Percentiles rank a stretch among this genome's conserved stretches.
Evolutionary conservation across 2,888 invertebrate species (phyloP).

Genomic region (Mesorhabditis spiculigera): DNA sequence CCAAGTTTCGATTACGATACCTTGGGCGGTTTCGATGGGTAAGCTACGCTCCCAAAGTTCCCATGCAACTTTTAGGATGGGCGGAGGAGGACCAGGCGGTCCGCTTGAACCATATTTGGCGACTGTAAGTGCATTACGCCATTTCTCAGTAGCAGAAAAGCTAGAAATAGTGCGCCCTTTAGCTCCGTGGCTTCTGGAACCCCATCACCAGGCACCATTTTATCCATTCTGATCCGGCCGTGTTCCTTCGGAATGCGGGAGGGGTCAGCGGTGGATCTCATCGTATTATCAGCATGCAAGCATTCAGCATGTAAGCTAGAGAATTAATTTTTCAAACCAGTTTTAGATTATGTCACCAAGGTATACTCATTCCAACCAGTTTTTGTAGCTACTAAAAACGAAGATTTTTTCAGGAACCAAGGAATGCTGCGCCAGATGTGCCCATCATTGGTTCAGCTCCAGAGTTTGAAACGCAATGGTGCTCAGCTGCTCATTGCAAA

Average conservation of each 20-base stretch:
- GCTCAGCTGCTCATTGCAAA: neutral
- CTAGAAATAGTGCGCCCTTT: neutral
- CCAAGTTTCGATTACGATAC: neutral
- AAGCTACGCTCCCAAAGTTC: neutral
- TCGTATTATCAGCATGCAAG: neutral
- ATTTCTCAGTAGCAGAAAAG: neutral
- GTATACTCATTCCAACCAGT: too few relatives aligned
- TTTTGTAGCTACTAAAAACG: too few relatives aligned
- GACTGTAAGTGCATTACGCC: neutral
- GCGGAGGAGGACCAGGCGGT: neutral
- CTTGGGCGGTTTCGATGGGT: neutral
- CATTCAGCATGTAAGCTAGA: neutral
- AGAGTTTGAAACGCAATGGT: neutral
- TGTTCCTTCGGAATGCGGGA: neutral
- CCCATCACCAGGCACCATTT: slow-evolving; percentile 1
- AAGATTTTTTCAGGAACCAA: neutral
- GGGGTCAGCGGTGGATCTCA: neutral
- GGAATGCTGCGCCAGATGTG: neutral
- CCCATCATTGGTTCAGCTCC: slow-evolving; percentile 1
- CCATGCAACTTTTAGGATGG: neutral
- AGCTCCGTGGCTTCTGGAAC: neutral
- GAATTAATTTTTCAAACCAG: neutral
- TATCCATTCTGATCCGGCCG: slow-evolving; percentile 4
- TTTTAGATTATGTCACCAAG: too few relatives aligned
- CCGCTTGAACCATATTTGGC: neutral